These are phyloP conservation scores for Apamea crenata DNA, from an alignment of 2,888 invertebrate genomes.

Conservation along the genomic window DNA sequence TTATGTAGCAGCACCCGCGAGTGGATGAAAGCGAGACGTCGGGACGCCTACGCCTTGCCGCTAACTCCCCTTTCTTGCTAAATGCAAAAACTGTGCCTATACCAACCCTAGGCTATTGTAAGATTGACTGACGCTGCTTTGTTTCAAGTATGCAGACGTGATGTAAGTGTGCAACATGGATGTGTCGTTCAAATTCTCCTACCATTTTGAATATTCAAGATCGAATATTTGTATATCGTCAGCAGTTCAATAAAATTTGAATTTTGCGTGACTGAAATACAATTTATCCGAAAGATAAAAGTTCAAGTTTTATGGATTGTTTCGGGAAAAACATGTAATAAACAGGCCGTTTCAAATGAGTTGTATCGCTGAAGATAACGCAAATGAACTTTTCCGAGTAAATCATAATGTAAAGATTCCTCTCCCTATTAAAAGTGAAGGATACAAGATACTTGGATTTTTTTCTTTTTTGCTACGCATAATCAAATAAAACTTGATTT, in stretches of 20 bases:
- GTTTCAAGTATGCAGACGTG: slow-evolving; percentile 79
- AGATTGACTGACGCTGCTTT: slow-evolving; percentile 85
- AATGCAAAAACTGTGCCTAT: slow-evolving; percentile 85
- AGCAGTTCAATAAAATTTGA: slow-evolving; percentile 52
- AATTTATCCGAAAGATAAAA: slow-evolving; percentile 38
- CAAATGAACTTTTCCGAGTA: slow-evolving; percentile 76
- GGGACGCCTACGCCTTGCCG: slow-evolving; percentile 83
- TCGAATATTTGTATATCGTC: slow-evolving; percentile 48
- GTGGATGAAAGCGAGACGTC: slow-evolving; percentile 87
- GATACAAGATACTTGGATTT: slow-evolving; percentile 83
- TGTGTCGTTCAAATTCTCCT: slow-evolving; percentile 65
- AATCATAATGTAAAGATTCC: slow-evolving; percentile 79
- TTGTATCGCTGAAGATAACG: slow-evolving; percentile 67
- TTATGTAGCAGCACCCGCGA: slow-evolving; percentile 84
- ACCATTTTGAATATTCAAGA: slow-evolving; percentile 65
- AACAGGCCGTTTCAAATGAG: slow-evolving; percentile 46
- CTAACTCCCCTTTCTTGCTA: slow-evolving; percentile 84
- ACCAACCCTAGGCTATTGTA: slow-evolving; percentile 84
- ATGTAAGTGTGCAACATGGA: slow-evolving; percentile 67
- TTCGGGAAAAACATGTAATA: slow-evolving; percentile 45
- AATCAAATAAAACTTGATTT: slow-evolving; percentile 90
- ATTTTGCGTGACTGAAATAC: slow-evolving; percentile 56
- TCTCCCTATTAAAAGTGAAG: slow-evolving; percentile 84
- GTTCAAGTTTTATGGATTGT: slow-evolving; percentile 35
- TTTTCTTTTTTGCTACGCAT: slow-evolving; percentile 84